phyloP scores from a whole-genome alignment of 2,888 invertebrate species.

The Ctena decussata region DNA sequence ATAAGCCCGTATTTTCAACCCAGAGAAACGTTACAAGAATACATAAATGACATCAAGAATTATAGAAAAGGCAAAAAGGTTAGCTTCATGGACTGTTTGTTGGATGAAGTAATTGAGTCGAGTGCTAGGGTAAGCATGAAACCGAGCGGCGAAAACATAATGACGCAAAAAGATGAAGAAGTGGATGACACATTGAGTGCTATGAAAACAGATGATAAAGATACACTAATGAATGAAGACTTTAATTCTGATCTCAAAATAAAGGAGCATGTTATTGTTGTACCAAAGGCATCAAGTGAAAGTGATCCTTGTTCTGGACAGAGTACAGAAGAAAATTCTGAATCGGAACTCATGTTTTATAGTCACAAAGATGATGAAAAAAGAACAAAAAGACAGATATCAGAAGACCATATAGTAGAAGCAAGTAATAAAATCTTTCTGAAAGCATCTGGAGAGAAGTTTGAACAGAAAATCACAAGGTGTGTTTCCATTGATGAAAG shows the following conservation, averaged over 20 bases:
- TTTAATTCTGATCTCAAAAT: neutral
- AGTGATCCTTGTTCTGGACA: too few relatives aligned
- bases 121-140: neutral
- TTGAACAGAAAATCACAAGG: neutral
- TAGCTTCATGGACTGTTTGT: neutral
- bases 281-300: too few relatives aligned
- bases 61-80: neutral
- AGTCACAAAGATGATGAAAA: neutral
- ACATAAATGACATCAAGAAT: neutral
- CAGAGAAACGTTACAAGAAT: neutral
- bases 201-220: too few relatives aligned
- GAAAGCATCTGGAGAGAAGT: neutral
- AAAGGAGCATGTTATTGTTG: too few relatives aligned
- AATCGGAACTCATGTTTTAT: too few relatives aligned
- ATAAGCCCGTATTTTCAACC: constrained; percentile 6
- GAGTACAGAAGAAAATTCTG: neutral
- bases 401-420: neutral
- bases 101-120: neutral
- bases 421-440: neutral
- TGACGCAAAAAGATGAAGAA: neutral
- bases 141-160: neutral
- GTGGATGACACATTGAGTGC: neutral
- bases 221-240: neutral
- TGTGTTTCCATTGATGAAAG: neutral
- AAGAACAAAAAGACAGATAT: neutral